These are phyloP conservation scores for Eptesicus fuscus DNA, from an alignment of 2,113 vertebrate genomes.

Conservation along the genomic window DNA sequence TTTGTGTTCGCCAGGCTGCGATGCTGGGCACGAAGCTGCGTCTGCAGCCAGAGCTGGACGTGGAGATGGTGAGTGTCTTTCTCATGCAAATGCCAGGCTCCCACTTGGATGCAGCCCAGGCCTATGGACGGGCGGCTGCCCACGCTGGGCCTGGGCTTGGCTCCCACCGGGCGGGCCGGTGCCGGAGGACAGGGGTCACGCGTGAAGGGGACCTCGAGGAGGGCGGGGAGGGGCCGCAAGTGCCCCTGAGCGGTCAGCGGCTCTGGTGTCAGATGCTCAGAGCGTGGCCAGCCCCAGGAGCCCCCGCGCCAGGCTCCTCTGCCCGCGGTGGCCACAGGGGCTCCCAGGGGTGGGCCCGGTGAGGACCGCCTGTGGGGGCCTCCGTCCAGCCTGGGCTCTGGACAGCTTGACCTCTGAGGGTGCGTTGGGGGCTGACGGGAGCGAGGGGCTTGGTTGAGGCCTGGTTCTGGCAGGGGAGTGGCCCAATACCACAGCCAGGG, in stretches of 20 bases:
- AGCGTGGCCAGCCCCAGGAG: not conserved
- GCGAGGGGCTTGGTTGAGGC: not conserved
- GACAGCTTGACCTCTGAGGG: not conserved
- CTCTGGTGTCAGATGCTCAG: fast-evolving
- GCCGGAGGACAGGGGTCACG: not conserved
- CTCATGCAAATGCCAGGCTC: slow-evolving; percentile 16
- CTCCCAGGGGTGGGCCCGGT: not conserved
- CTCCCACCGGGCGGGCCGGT: fast-evolving
- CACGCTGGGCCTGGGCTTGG: not conserved
- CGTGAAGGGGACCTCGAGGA: not conserved
- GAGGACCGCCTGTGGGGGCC: not conserved
- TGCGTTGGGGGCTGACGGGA: fast-evolving
- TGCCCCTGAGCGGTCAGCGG: not conserved
- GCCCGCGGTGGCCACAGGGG: not conserved
- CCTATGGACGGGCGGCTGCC: not conserved
- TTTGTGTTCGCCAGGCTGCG: slow-evolving; percentile 81
- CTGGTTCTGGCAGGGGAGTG: not conserved
- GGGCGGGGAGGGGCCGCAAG: too few relatives aligned
- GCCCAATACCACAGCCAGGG: fast-evolving
- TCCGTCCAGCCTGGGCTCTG: not conserved
- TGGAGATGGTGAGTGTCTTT: slow-evolving; percentile 87
- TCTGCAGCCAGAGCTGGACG: slow-evolving; percentile 84
- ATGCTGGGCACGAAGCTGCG: slow-evolving; percentile 83
- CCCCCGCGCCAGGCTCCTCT: fast-evolving
- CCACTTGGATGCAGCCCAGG: not conserved